These are phyloP conservation scores for Zootoca vivipara DNA, from an alignment of 2,113 vertebrate genomes.

Conservation along the genomic window DNA sequence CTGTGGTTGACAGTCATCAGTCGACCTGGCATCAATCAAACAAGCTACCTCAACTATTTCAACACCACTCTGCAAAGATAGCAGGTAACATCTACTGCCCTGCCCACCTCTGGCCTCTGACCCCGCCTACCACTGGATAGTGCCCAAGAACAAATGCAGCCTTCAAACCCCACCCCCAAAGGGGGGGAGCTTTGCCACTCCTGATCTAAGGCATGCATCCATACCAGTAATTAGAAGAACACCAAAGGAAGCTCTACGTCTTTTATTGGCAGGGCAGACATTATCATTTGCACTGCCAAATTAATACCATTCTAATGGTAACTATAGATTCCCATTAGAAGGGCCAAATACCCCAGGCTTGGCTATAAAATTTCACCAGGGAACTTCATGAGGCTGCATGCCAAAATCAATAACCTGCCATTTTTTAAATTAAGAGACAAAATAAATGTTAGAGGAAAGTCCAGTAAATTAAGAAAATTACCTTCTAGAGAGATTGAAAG, in stretches of 20 bases:
- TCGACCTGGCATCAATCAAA: not conserved
- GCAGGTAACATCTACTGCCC: too few species aligned
- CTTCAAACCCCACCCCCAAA: too few species aligned
- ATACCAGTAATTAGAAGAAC: not conserved
- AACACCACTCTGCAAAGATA: not conserved
- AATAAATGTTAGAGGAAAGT: constrained; percentile 84
- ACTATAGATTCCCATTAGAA: constrained; percentile 83
- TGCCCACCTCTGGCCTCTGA: too few species aligned
- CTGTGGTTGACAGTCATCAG: not conserved
- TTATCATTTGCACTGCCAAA: constrained; percentile 77
- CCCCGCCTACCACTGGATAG: too few species aligned
- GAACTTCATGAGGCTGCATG: constrained; percentile 72
- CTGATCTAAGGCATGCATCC: not conserved
- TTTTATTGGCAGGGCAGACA: constrained; percentile 19
- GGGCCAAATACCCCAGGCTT: constrained; percentile 61
- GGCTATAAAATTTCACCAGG: constrained; percentile 77
- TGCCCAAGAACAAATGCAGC: too few species aligned
- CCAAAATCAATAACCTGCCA: constrained; percentile 88
- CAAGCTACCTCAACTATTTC: not conserved
- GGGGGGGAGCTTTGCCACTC: too few species aligned
- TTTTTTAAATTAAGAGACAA: constrained; percentile 90
- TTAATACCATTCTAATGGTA: constrained; percentile 78
- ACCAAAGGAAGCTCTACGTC: constrained; percentile 30
- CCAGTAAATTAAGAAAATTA: constrained; percentile 90
- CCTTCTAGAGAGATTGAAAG: constrained; percentile 88